These are phyloP conservation scores for Lithobates sylvaticus DNA, from an alignment of 2,797 vertebrate genomes.

Conservation along the genomic window DNA sequence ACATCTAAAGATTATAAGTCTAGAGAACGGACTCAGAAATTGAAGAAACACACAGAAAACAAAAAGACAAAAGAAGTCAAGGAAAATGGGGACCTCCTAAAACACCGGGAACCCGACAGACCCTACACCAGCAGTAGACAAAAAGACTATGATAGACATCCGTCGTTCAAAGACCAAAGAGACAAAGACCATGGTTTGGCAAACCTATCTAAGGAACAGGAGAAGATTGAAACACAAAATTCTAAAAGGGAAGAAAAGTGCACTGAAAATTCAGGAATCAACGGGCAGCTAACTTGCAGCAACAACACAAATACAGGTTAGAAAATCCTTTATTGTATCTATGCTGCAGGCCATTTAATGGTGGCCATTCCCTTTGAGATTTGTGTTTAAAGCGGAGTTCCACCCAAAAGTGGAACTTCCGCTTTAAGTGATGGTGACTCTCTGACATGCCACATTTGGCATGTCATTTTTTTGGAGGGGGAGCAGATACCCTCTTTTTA, in stretches of 20 bases:
- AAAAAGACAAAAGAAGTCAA: slow-evolving; percentile 16
- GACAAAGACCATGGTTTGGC: neutral
- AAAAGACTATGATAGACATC: slow-evolving; percentile 17
- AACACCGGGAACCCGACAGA: slow-evolving; percentile 16
- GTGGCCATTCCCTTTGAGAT: neutral
- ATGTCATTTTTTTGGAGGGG: too few species aligned
- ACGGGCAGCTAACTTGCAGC: neutral
- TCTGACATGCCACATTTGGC: too few species aligned
- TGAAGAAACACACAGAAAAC: slow-evolving; percentile 2
- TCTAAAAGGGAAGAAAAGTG: slow-evolving; percentile 17
- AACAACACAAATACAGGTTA: slow-evolving; percentile 27
- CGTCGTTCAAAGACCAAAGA: neutral
- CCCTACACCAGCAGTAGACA: slow-evolving; percentile 9
- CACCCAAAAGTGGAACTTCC: too few species aligned
- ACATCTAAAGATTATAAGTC: slow-evolving; percentile 6
- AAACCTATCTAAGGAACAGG: neutral
- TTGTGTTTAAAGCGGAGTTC: too few species aligned
- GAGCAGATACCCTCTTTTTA: too few species aligned
- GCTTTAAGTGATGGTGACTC: too few species aligned
- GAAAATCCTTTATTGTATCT: neutral
- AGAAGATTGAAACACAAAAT: neutral
- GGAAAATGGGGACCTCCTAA: neutral
- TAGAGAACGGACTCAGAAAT: slow-evolving; percentile 11
- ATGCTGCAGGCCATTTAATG: neutral
- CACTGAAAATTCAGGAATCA: neutral